Percentiles rank a stretch among this genome's conserved stretches.
These are phyloP conservation scores for Caracal caracal DNA, from an alignment of 2,113 vertebrate species.

Conservation along the genomic window DNA sequence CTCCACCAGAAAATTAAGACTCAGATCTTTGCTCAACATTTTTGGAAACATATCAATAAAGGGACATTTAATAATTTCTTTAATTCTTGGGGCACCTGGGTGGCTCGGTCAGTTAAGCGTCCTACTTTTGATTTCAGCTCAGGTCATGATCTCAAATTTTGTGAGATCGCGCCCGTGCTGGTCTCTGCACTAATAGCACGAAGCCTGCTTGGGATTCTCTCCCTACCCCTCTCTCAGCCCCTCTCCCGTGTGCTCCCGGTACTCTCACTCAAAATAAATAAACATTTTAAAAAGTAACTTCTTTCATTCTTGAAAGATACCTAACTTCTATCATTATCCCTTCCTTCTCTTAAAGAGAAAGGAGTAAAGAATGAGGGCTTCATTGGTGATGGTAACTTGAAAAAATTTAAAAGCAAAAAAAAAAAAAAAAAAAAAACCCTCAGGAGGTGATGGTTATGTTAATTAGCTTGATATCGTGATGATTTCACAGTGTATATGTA, in stretches of 20 bases:
- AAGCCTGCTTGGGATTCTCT: no score
- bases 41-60: constrained; percentile 50
- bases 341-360: constrained; percentile 47
- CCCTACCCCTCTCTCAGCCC: no score
- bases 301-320: constrained; percentile 19
- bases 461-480: constrained; percentile 20
- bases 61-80: constrained; percentile 19
- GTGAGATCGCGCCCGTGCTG: no score
- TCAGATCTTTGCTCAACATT: neutral
- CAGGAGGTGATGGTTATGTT: neutral
- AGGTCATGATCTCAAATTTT: no score
- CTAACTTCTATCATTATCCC: neutral
- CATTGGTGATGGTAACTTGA: constrained; percentile 14
- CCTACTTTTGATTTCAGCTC: no score
- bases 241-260: no score
- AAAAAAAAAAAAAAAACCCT: neutral
- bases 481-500: neutral
- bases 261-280: no score
- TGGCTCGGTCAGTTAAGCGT: no score
- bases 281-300: constrained; percentile 4
- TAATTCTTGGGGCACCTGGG: neutral
- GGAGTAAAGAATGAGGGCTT: neutral
- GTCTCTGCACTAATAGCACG: no score
- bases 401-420: neutral
- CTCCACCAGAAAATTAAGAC: neutral